Conservation (phyloP, 2,797 vertebrate genomes). For the Chelmon rostratus region DNA sequence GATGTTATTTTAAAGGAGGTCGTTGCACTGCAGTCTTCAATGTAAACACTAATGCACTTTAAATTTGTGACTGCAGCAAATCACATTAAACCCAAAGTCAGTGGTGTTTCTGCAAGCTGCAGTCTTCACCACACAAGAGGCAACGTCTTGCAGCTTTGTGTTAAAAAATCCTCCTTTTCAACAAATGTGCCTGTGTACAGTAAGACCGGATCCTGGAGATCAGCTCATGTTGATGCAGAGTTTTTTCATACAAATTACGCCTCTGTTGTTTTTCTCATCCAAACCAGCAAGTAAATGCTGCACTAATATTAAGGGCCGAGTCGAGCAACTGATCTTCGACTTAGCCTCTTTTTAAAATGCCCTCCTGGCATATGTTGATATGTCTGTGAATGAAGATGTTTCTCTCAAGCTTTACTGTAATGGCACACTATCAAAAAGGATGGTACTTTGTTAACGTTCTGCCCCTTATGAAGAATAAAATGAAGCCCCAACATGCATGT, state of each 20-base stretch:
- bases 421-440: background rate
- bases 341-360: background rate
- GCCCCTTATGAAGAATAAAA: background rate
- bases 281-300: background rate
- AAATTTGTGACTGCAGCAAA: slow-evolving; percentile 39
- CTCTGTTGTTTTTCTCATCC: background rate
- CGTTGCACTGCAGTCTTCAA: slow-evolving; percentile 46
- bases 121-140: slow-evolving; percentile 1
- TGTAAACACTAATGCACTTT: slow-evolving; percentile 32
- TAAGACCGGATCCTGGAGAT: background rate
- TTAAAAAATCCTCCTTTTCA: background rate
- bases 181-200: background rate
- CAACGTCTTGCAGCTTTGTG: background rate
- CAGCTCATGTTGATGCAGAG: background rate
- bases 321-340: slow-evolving; percentile 6
- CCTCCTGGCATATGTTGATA: background rate
- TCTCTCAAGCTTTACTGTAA: background rate
- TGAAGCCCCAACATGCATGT: background rate
- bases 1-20: slow-evolving; percentile 31
- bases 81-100: slow-evolving; percentile 22
- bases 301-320: background rate
- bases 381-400: background rate
- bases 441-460: background rate
- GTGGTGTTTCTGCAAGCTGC: slow-evolving; percentile 22
- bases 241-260: background rate